Base-by-base conservation (phyloP, 2,888 invertebrate genomes). In the Eupithecia inturbata region DNA sequence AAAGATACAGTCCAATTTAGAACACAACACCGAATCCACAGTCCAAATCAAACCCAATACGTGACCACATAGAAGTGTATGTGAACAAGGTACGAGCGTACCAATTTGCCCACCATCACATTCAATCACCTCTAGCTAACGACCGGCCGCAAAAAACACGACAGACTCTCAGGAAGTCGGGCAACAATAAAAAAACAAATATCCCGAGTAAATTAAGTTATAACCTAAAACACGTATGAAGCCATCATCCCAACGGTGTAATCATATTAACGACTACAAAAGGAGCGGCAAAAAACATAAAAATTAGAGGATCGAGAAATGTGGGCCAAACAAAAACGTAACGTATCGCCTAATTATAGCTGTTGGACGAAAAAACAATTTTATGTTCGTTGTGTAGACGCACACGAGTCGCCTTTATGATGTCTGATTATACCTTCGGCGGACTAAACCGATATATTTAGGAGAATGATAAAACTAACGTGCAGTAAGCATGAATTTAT, bases 261-360 rank as follows among this genome's bases (percentile, higher is more conserved):
- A 94, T 94, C 94, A 94, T 94, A 94, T 94, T 94, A 94, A 94
- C 94, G 93, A 94, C 93, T 93, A 94, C 94, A 94, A 94, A 94
- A 94, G 93, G 89, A 90, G 89, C 90, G 90, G 92, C 91, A 93
- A 94, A 94, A 94, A 94, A 93, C 88, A 88, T 85, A 92, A 91
- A 94, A 94, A 94, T 94, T 94, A 94, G 93, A 92, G 93, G 93
- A 93, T 93, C 93, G 93, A 91, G 92, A 94, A 93, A 94, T 94
- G 94, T 94, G 94, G 93, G 92, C 92, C 94, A 94, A 93, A 94
- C 94, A 94, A 94, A 94, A 94, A 94, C 92, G 91, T 92, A 92
- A 93, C 93, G 91, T 91, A 94, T 93, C 91, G 92, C 88, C 92
- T 94, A 94, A 94, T 94, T 94, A 94, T 94, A 94, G 94, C 89